Conservation (phyloP, 1,140 invertebrate genomes). For the Dreissena polymorpha region DNA sequence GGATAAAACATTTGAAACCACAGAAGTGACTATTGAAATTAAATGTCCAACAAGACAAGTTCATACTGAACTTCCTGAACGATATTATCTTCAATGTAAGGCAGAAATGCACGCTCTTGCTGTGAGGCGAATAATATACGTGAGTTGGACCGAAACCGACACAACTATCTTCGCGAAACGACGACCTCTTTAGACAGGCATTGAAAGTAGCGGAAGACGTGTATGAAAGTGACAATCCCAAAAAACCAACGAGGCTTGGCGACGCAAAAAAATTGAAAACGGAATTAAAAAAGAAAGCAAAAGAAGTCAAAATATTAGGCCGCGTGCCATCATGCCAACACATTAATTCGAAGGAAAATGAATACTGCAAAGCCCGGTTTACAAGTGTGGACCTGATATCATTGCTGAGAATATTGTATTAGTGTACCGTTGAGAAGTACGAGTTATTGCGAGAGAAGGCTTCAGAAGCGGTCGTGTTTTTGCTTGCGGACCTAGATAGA, state of each 20-base stretch:
- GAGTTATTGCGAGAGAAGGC: constrained; percentile 15
- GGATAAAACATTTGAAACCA: background rate
- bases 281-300: constrained; percentile 7
- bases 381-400: too few relatives aligned
- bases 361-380: background rate
- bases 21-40: constrained; percentile 28
- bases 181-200: constrained; percentile 14
- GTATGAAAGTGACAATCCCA: too few relatives aligned
- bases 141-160: constrained; percentile 36
- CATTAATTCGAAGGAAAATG: background rate
- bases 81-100: constrained; percentile 43
- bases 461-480: constrained; percentile 49
- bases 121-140: constrained; percentile 14
- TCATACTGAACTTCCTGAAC: constrained; percentile 38
- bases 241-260: constrained; percentile 15
- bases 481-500: constrained; percentile 46
- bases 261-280: background rate
- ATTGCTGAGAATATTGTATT: background rate
- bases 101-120: constrained; percentile 50
- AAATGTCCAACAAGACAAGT: constrained; percentile 53
- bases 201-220: constrained; percentile 7
- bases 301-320: too few relatives aligned
- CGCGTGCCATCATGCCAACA: constrained; percentile 22
- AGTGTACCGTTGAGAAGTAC: background rate
- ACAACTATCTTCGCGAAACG: constrained; percentile 19